A percentile compares a stretch with the other conserved stretches of the same genome.
Conservation (phyloP, 2,113 vertebrate genomes). For the Empidonax traillii region DNA sequence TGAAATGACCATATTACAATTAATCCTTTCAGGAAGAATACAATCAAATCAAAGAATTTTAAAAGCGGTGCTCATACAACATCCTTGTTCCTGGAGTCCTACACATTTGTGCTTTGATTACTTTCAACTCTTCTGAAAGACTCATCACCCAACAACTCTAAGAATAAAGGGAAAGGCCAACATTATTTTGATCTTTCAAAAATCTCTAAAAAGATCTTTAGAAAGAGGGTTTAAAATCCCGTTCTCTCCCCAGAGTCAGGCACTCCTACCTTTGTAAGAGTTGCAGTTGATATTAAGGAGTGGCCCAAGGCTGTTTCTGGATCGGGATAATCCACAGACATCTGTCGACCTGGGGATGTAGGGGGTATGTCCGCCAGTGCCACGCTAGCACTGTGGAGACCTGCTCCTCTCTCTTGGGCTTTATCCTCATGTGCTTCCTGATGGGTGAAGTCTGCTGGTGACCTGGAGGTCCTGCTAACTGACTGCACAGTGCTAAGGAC, state of each 20-base stretch:
- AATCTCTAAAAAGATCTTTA: neutral
- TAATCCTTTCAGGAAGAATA: neutral
- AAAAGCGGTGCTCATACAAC: neutral
- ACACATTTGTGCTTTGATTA: neutral
- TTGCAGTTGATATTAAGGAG: conserved; percentile 54
- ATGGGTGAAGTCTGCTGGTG: conserved; percentile 27
- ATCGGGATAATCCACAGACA: conserved; percentile 89
- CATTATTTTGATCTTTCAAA: neutral
- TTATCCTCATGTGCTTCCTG: conserved; percentile 27
- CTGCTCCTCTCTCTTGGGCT: conserved; percentile 25
- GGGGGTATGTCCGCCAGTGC: conserved; percentile 68
- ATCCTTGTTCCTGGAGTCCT: neutral
- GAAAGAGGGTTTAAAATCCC: neutral
- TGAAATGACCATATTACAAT: neutral
- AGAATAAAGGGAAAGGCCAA: neutral
- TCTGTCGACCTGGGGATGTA: conserved; percentile 83
- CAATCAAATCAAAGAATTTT: neutral
- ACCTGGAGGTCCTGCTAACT: conserved; percentile 23
- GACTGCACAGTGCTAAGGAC: conserved; percentile 74
- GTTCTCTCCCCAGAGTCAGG: neutral
- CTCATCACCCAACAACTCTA: neutral
- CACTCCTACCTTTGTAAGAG: conserved; percentile 80
- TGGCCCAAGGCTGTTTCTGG: conserved; percentile 73
- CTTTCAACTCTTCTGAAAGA: neutral
- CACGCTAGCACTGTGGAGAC: neutral